A percentile compares a stretch with the other conserved stretches of the same genome.
Evolutionary conservation across 30 jellyfish, hydroid and myxozoan species (phyloP).

Genomic region (Aurelia sp.): DNA sequence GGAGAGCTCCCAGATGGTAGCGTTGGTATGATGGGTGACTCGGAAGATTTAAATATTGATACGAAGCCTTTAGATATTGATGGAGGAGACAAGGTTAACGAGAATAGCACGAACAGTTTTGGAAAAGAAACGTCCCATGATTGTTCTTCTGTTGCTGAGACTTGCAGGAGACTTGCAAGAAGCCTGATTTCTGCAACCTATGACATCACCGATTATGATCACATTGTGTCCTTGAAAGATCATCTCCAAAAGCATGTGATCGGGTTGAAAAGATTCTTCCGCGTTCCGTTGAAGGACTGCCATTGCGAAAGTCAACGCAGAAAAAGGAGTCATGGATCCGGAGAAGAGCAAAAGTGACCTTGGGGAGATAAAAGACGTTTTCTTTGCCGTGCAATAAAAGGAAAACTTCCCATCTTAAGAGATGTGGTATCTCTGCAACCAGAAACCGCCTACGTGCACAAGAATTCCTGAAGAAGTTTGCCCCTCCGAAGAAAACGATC

Average conservation of each 20-base stretch:
- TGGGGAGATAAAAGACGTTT: not conserved
- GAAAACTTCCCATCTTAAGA: slow-evolving; percentile 3
- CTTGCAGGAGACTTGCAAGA: not conserved
- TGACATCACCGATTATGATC: slow-evolving; percentile 1
- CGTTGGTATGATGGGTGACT: not conserved
- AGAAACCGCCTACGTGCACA: slow-evolving; percentile 6
- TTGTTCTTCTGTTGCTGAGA: slow-evolving; percentile 5
- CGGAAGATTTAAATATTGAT: not conserved
- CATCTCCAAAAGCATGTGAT: slow-evolving; percentile 1
- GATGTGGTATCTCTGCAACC: slow-evolving; percentile 6
- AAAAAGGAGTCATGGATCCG: slow-evolving; percentile 2
- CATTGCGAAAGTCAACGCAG: not conserved
- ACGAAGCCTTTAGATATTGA: not conserved
- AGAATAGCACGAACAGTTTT: not conserved
- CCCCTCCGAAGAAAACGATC: not conserved
- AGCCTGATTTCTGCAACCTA: slow-evolving; percentile 1
- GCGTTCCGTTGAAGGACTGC: slow-evolving; percentile 1
- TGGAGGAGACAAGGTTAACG: not conserved
- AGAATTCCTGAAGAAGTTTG: slow-evolving; percentile 2
- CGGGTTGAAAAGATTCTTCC: not conserved
- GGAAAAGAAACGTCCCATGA: not conserved
- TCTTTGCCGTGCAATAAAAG: not conserved
- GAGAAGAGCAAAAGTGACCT: not conserved
- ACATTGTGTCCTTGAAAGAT: not conserved
- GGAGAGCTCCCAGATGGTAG: not conserved